Evolutionary conservation across 35 echinoderm and acorn worm genomes (phyloP), one percentile per base, ranked within the genome.

Genomic region (Eucidaris tribuloides): DNA sequence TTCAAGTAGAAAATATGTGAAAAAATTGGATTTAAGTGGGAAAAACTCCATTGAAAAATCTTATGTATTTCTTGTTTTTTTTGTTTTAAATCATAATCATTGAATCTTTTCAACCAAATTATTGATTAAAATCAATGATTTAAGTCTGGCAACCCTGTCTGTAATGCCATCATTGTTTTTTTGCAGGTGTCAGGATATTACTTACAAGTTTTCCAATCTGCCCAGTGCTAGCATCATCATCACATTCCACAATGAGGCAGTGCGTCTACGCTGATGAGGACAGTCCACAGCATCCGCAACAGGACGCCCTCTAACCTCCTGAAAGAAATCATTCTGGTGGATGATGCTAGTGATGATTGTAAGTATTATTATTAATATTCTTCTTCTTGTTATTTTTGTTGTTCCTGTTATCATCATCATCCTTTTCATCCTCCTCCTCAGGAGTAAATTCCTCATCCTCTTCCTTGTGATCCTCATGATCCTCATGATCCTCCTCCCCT

Each of bases 171-270:
- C n/a, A n/a, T 33, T 36, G 34, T 72, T 43, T 71, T 71, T 60
- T 46, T 71, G 5, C 65, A 96, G 93, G 24, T 96, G 93, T 41
- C 91, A 88, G 72, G 54, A 65, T 33, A 85, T 88, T 31, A 80
- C 44, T 9, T 97, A 91, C 65, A 84, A 81, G 36, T 80, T 91
- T 29, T 71, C 45, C 2, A 77, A 84, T 5, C 71, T 97, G 41
- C 94, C 94, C 46, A 61, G 66, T 14, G 86, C 89, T 62, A 92
- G 84, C 65, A 65, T 97, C 45, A 86, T 97, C 42, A 92, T 97
- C 66, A 85, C 87, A 7, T 97, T 97, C 87, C 85, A 97, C 71
- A 97, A 97, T 58, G 94, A 97, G 82, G 94, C 89, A n/a, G 13
- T 97, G 94, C n/a, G 94, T 88, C 89, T 28, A 89, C 89, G 29